Percentiles rank a stretch among this genome's conserved stretches.
phyloP scores from a whole-genome alignment of 2,113 vertebrate genomes.

The Albula goreensis region DNA sequence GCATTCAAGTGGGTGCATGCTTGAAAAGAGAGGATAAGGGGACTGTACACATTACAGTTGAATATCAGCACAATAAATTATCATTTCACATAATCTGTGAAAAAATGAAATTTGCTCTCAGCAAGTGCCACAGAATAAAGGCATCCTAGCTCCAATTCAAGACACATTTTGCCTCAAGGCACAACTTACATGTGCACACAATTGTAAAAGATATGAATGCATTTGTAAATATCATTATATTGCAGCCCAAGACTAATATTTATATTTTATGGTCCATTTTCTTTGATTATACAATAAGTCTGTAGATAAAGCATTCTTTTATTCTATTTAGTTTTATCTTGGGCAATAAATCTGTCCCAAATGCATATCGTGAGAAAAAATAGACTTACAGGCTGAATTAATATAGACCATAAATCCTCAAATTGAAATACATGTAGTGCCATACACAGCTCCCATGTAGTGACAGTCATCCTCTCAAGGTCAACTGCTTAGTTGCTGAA shows the following conservation, averaged over 20 bases:
- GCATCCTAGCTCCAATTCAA: not conserved
- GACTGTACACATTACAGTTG: not conserved
- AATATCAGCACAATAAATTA: not conserved
- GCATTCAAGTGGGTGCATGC: not conserved
- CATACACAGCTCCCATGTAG: not conserved
- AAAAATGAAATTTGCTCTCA: not conserved
- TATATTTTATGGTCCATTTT: not conserved
- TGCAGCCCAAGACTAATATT: not conserved
- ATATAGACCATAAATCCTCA: not conserved
- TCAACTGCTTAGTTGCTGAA: not conserved
- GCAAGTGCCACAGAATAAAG: not conserved
- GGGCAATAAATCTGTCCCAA: not conserved
- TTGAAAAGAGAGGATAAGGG: not conserved
- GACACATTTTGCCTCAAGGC: not conserved
- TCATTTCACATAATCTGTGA: not conserved
- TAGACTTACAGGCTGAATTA: not conserved
- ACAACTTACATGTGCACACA: not conserved
- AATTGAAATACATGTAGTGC: not conserved
- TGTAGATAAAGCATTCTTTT: not conserved
- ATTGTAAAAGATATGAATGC: not conserved
- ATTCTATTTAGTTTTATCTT: not conserved
- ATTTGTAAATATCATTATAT: not conserved
- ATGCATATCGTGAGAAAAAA: not conserved
- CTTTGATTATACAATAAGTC: not conserved
- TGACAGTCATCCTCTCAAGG: not conserved